Evolutionary conservation across 2,888 invertebrate species (phyloP), one percentile per base, ranked within the genome.

Genomic region (Melinaea menophilus): DNA sequence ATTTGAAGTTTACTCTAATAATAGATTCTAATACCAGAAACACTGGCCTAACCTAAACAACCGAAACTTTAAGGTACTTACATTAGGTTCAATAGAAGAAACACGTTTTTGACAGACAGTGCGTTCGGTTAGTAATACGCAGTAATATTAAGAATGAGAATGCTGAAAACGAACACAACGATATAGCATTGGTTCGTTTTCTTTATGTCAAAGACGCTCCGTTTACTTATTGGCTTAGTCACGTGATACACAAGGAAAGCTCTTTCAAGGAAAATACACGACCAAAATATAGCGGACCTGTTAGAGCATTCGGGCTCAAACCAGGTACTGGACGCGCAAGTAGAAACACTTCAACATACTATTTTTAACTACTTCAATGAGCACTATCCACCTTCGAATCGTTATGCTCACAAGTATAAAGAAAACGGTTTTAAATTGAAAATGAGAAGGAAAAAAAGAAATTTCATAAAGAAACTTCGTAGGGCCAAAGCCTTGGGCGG

Each of bases 141-240:
- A 59, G 61, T 62, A 60, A 68, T 55, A 59, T 59, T 55, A 46
- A 68, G 59, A 68, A 63, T 66, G 59, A 56, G 58, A 66, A 63
- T 48, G 48, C 31, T 57, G 46, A 55, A 61, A 55, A 55, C 61
- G 63, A 63, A 63, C 63, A 54, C 63, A 56, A 56, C 55, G 57
- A 65, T 56, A 58, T 60, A 65, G 61, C 51, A 66, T 66, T 56
- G 35, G 59, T 58, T 65, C 45, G 54, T 34, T 65, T 46, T 46
- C 48, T n/a, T 22, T 48, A 22, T 7, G 5, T 51, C 51, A 62
- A 56, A 56, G 62, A 62, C 56, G 56, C 34, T 22, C 34, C n/a
- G 57, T 51, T 45, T 55, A 33, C 56, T 62, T 62, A 62, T 62
- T 62, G 62, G 34, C 46, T 62, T 4, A 33, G 58, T 58, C 47